Base-by-base conservation (phyloP, 2,797 vertebrate genomes). In the Tachyglossus aculeatus region DNA sequence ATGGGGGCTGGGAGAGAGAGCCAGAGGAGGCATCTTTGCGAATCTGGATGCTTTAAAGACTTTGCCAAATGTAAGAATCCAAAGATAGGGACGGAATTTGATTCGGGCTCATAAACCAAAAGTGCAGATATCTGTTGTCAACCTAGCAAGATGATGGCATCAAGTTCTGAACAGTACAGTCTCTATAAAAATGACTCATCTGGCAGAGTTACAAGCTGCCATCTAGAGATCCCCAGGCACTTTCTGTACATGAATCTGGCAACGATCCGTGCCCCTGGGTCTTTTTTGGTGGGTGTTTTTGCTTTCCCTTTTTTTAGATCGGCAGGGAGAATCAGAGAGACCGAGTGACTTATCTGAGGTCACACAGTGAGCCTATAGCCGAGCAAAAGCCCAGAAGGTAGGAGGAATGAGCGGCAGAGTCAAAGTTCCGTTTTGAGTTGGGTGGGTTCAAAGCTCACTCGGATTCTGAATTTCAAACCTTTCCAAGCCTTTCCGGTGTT, bases 11-110 rank as follows among this genome's bases (percentile, higher is more conserved):
- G n/a, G 21, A 43, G 39, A n/a, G n/a, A 72, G 1, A 29, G 3
- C 34, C 1, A 59, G 74, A 74, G 75, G 70, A 37, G 70, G 72
- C 83, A n/a, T n/a, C n/a, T n/a, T 86, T 78, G 73, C 81, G 67
- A 59, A 62, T 73, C 66, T 62, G 50, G 83, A 84, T 84, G 77
- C 85, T 86, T 89, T 88, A 73, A 88, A 86, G 82, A 84, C 88
- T 86, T 87, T 86, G 50, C 85, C 84, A 89, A 82, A 80, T 76
- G 74, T 39, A 59, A 79, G 64, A 68, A 75, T 81, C 72, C 84
- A 81, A 82, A 80, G 43, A 77, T 44, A 62, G 11, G 32, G 80
- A 77, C 65, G 0, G 50, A n/a, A 70, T 68, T 65, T 60, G 40
- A 69, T 27, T 70, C 53, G 71, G 54, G 74, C 19, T 29, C 21